Evolutionary conservation across 1,140 invertebrate genomes (phyloP).

Genomic region (Dufourea novaeangliae): DNA sequence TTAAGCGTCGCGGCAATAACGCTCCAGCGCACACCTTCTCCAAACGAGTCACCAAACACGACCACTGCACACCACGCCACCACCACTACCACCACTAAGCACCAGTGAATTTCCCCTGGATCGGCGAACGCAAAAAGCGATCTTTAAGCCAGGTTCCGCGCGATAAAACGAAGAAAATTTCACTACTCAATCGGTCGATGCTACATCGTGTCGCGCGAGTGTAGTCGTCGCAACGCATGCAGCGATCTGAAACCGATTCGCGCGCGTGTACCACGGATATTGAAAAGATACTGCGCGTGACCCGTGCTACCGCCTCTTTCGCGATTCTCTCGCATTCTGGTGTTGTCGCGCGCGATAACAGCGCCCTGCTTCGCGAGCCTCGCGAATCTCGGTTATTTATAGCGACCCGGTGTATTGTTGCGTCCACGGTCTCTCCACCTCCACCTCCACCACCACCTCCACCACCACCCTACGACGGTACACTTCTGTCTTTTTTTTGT

Average conservation of each 20-base stretch:
- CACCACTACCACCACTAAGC: no score
- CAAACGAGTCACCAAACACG: no score
- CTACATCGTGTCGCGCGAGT: background rate
- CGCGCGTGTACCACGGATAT: background rate
- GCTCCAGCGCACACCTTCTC: no score
- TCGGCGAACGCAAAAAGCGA: no score
- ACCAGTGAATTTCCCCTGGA: no score
- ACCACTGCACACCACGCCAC: no score
- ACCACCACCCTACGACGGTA: background rate
- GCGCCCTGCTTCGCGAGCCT: slow-evolving; percentile 29
- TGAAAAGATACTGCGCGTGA: slow-evolving; percentile 21
- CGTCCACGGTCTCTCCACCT: slow-evolving; percentile 27
- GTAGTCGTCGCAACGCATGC: background rate
- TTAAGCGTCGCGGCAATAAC: background rate
- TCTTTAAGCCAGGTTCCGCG: no score
- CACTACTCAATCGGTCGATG: background rate
- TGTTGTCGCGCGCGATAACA: slow-evolving; percentile 25
- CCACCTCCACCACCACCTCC: slow-evolving; percentile 7
- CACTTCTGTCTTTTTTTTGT: background rate
- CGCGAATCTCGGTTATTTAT: slow-evolving; percentile 59
- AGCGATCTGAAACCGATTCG: background rate
- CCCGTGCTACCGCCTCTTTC: slow-evolving; percentile 4
- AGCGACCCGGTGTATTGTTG: slow-evolving; percentile 57
- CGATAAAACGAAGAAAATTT: background rate
- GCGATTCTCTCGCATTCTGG: slow-evolving; percentile 22